Base-by-base conservation (phyloP, 2,888 invertebrate species). In the Nowickia ferox region DNA sequence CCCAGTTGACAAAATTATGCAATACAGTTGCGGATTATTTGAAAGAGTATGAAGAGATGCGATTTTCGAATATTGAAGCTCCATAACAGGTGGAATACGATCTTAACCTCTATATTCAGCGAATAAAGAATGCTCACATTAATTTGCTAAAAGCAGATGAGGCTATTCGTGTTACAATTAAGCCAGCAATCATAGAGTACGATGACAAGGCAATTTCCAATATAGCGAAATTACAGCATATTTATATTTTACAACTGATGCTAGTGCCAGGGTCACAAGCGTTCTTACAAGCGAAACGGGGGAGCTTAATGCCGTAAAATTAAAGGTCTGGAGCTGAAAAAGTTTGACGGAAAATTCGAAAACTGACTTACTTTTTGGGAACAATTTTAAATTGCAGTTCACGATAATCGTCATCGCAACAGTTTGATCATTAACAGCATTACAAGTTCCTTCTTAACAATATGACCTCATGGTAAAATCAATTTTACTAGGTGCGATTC, bases 331-430 rank as follows among this genome's bases (percentile, higher is more conserved):
- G 68, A 84, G 44, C 72, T 84, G 17, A 84, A 72, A 71, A 69
- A 69, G 48, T 87, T 84, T 46, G 81, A 87, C 53, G 79, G 86
- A 40, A 74, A 76, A 19, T 83, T 84, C 48, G 84, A 86, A 65
- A 80, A 77, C 40, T 87, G 79, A 84, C 65, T 87, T 19, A 81
- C 87, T 1, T 84, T 87, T 42, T 87, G 87, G 84, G 87, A 83
- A 17, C 63, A 79, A 76, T 87, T 84, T 77, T 84, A 83, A 44
- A 46, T 53, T 19, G 84, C 79, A 38, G 81, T 86, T 42, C 83
- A 87, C 15, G 83, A 84, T 42, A 87, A 83, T 40, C 38, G 76
- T 83, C 3, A 84, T 46, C 15, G 40, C 83, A 9, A 80, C 76
- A 46, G 86, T 84, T 75, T 68, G 82, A 61, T 75, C 87, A 30